Conservation (phyloP, 2,888 invertebrate genomes). For the Taenaris catops region DNA sequence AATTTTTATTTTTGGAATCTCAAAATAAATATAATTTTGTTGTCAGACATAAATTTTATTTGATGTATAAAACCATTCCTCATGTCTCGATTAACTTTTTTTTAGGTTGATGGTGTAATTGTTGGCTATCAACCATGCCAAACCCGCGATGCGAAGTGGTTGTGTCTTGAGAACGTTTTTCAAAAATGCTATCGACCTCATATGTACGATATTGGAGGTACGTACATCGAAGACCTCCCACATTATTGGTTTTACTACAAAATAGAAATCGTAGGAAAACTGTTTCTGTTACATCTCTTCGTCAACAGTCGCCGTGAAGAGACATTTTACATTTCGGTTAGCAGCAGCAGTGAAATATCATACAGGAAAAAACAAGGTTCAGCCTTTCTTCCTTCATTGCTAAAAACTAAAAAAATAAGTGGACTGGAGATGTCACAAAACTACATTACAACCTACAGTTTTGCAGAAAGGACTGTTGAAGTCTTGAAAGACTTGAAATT, state of each 20-base stretch:
- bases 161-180: conserved; percentile 50
- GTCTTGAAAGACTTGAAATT: conserved; percentile 46
- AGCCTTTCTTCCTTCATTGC: conserved; percentile 37
- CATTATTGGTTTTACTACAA: conserved; percentile 58
- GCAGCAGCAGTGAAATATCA: conserved; percentile 36
- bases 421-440: conserved; percentile 27
- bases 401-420: conserved; percentile 38
- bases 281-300: conserved; percentile 57
- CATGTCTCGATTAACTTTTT: not conserved
- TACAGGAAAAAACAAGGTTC: conserved; percentile 40
- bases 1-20: too few species aligned
- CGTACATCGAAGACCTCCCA: conserved; percentile 46
- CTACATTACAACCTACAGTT: conserved; percentile 54
- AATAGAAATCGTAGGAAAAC: conserved; percentile 44
- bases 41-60: too few species aligned
- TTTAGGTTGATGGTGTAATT: conserved; percentile 44
- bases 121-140: conserved; percentile 45
- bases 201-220: conserved; percentile 62
- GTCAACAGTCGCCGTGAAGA: conserved; percentile 44
- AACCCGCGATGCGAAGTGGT: conserved; percentile 51
- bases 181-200: conserved; percentile 54
- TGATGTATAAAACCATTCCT: not conserved
- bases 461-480: conserved; percentile 50
- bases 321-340: conserved; percentile 41
- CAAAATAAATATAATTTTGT: too few species aligned